A percentile compares a stretch with the other conserved stretches of the same genome.
phyloP scores from a whole-genome alignment of 2,113 vertebrate species.

The Apteryx mantelli region DNA sequence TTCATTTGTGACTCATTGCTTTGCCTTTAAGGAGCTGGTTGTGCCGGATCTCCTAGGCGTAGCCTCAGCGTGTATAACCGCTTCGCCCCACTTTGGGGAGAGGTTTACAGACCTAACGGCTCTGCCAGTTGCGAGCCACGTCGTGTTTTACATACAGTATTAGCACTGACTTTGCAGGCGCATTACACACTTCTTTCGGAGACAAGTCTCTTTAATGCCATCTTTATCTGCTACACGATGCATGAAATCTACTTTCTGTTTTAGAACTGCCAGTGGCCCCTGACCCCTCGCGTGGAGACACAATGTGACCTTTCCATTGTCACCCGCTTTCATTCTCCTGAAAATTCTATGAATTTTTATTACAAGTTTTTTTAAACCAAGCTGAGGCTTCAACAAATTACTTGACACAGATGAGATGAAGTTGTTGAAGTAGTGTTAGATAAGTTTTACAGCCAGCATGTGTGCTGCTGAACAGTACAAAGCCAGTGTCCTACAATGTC shows the following conservation, averaged over 20 bases:
- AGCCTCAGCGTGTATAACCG: not conserved
- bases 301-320: constrained; percentile 96
- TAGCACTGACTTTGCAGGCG: constrained; percentile 50
- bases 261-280: constrained; percentile 88
- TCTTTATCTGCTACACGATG: constrained; percentile 99
- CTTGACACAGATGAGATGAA: constrained; percentile 91
- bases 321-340: constrained; percentile 91
- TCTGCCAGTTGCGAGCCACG: constrained; percentile 37
- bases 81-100: constrained; percentile 2
- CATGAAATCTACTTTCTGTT: constrained; percentile 95
- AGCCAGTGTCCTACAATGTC: constrained; percentile 84
- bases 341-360: constrained; percentile 99
- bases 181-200: constrained; percentile 57
- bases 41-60: not conserved
- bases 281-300: constrained; percentile 87
- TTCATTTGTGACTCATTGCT: constrained; percentile 34
- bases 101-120: constrained; percentile 37
- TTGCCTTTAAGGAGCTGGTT: constrained; percentile 26
- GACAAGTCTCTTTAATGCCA: constrained; percentile 80
- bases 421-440: constrained; percentile 88
- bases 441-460: constrained; percentile 85
- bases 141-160: constrained; percentile 58
- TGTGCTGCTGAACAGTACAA: constrained; percentile 78
- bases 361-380: constrained; percentile 84
- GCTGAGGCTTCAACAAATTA: constrained; percentile 89